Percentiles rank a stretch among this genome's conserved stretches.
Evolutionary conservation across 2,888 invertebrate genomes (phyloP).

Genomic region (Chloroclystis v-ata): DNA sequence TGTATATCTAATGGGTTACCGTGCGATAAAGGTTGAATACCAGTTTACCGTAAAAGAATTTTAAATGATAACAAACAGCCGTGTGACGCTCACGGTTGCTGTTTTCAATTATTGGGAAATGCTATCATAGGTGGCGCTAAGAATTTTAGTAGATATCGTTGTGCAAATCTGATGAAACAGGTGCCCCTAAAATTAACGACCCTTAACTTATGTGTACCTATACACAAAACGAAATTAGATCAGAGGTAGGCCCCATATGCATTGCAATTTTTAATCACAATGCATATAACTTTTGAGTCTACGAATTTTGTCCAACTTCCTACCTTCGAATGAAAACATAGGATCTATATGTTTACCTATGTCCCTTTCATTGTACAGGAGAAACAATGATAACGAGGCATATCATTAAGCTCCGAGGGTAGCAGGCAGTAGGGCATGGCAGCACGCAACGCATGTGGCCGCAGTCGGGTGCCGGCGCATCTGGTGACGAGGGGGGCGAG

Average conservation of each 20-base stretch:
- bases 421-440: slow-evolving; percentile 60
- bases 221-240: no score
- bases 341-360: no score
- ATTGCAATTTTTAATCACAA: no score
- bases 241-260: no score
- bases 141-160: no score
- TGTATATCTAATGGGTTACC: slow-evolving; percentile 27
- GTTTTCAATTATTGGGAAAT: slow-evolving; percentile 1
- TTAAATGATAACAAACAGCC: slow-evolving; percentile 10
- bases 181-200: no score
- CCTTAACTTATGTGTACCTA: no score
- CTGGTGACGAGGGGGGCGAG: slow-evolving; percentile 74
- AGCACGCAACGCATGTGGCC: slow-evolving; percentile 73
- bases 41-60: slow-evolving; percentile 15
- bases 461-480: slow-evolving; percentile 59
- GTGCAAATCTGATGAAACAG: no score
- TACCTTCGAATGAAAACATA: no score
- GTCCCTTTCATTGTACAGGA: slow-evolving; percentile 25
- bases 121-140: no score
- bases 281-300: no score
- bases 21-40: slow-evolving; percentile 21
- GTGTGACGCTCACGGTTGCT: background rate
- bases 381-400: slow-evolving; percentile 66
- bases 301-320: no score
- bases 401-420: slow-evolving; percentile 68